Evolutionary conservation across 1,140 invertebrate species (phyloP), one percentile per base, ranked within the genome.

Genomic region (Panagrolaimus sp.): DNA sequence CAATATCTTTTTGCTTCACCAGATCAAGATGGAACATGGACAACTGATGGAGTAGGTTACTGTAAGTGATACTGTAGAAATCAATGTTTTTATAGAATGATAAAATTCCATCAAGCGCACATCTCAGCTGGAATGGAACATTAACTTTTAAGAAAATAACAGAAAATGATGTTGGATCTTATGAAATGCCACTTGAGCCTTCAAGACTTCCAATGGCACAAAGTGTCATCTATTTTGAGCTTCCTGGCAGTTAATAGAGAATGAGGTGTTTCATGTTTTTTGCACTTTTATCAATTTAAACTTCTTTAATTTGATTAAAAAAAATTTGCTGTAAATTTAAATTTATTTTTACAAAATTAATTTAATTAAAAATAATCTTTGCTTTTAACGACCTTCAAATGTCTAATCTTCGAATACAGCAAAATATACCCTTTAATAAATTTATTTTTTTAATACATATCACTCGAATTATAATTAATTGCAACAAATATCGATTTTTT

Each of bases 1-100:
- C 63, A 64, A 31, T 64, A 44, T 31, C 20, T 64, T 31, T 64
- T 64, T 20, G 63, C 63, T 64, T 43, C 42, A 64, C 63, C 63
- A 25, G 20, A 47, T 20, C 45, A 47, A n/a, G 42, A 43, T n/a
- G 42, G 45, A n/a, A 47, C 42, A n/a, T 64, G 63, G 63, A 64
- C 63, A n/a, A 64, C 63, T 43, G 63, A 64, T 64, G 63, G 63
- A 16, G 63, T 64, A 13, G 4, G 63, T 64, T n/a, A 16, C 11
- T 9, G 25, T 20, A 23, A 43, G 20, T 45, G 14, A n/a, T 20
- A 23, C 23, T 47, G 63, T 9, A 25, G 11, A 11, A 38, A 1
- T 38, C 4, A 23, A 46, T 13, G 2, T 1, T 43, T 11, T 47
- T 64, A 45, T 43, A 64, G 63, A 64, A 27, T 13, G 42, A 64